Percentiles rank a stretch among this genome's conserved stretches.
Conservation (phyloP, 92 coral and sea anemone genomes). For the Parazoanthus atlanticus region DNA sequence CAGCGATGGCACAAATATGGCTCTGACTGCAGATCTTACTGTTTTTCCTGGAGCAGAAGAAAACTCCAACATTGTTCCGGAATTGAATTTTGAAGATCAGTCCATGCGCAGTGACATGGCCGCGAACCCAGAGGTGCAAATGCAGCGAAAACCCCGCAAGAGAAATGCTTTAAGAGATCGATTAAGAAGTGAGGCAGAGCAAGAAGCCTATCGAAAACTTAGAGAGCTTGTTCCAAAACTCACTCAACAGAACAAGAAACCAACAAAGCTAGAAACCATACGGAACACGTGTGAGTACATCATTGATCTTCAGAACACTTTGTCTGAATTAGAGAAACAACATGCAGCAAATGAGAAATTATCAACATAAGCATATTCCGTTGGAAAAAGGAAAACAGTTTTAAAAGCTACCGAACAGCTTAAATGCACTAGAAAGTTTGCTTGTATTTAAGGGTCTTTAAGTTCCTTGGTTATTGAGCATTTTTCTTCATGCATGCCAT, state of each 20-base stretch:
- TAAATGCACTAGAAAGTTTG: not conserved
- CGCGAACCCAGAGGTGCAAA: not conserved
- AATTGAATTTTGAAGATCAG: constrained; percentile 18
- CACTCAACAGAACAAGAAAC: constrained; percentile 54
- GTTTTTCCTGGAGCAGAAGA: constrained; percentile 17
- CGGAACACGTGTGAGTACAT: constrained; percentile 78
- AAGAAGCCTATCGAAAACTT: constrained; percentile 77
- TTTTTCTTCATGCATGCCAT: not conserved
- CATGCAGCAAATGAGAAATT: not conserved
- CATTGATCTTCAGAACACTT: constrained; percentile 61
- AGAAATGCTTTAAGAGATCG: constrained; percentile 69
- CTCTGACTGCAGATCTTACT: constrained; percentile 25
- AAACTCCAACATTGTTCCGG: constrained; percentile 22
- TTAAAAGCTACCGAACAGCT: not conserved
- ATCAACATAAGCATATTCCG: not conserved
- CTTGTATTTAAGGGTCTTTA: not conserved
- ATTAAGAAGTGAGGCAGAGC: constrained; percentile 78
- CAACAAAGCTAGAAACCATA: constrained; percentile 82
- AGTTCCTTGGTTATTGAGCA: not conserved
- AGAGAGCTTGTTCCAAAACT: constrained; percentile 77
- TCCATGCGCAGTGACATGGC: not conserved
- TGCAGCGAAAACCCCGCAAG: constrained; percentile 60
- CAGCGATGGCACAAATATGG: constrained; percentile 53
- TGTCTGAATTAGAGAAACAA: constrained; percentile 47
- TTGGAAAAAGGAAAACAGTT: not conserved